Percentiles rank a stretch among this genome's conserved stretches.
phyloP scores from a whole-genome alignment of 2,888 invertebrate genomes.

The Craniophora ligustri region DNA sequence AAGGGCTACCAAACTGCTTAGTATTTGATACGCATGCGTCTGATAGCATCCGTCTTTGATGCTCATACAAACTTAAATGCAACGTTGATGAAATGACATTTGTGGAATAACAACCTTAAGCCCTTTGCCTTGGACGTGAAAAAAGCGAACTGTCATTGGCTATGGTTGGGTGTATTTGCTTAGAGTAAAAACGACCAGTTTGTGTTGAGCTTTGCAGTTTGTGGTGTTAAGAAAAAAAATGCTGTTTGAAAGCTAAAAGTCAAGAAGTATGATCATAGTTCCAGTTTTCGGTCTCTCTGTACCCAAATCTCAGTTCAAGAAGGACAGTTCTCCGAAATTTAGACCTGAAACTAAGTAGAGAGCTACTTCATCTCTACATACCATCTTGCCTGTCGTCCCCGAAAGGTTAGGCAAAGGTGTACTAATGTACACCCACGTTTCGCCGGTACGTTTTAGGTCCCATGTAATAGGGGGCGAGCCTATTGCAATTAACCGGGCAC shows the following conservation, averaged over 20 bases:
- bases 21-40: conserved; percentile 43
- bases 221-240: not conserved
- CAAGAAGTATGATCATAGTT: too few species aligned
- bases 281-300: too few species aligned
- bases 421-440: too few species aligned
- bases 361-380: too few species aligned
- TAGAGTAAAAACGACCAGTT: conserved; percentile 23
- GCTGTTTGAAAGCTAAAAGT: not conserved
- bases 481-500: too few species aligned
- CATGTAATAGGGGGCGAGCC: too few species aligned
- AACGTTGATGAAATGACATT: conserved; percentile 28
- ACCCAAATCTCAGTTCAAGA: too few species aligned
- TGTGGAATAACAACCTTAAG: conserved; percentile 52
- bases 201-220: conserved; percentile 29
- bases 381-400: too few species aligned
- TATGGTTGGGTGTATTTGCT: conserved; percentile 35
- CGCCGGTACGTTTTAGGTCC: too few species aligned
- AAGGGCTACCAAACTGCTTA: conserved; percentile 42
- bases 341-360: too few species aligned
- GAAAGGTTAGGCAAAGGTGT: too few species aligned
- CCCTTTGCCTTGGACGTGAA: conserved; percentile 48
- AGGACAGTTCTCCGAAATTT: too few species aligned
- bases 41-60: conserved; percentile 56
- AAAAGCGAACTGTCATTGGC: conserved; percentile 36
- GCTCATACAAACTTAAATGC: conserved; percentile 39